A percentile compares a stretch with the other conserved stretches of the same genome.
Conservation (phyloP, 2,888 invertebrate genomes). For the Venustoraphidia nigricollis region DNA sequence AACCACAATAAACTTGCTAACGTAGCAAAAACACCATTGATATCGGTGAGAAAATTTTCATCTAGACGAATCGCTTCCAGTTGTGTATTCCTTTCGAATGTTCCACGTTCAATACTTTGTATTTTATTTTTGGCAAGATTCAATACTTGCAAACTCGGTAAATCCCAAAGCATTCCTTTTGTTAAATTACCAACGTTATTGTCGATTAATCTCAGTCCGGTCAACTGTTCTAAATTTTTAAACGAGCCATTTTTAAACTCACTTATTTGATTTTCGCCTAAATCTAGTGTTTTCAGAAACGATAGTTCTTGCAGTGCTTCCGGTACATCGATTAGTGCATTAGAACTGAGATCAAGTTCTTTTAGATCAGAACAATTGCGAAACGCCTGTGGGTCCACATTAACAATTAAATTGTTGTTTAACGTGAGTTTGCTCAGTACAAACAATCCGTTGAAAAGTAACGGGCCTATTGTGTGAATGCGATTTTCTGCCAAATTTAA, state of each 20-base stretch:
- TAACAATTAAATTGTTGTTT: constrained; percentile 70
- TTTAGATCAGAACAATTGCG: constrained; percentile 78
- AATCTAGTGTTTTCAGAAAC: constrained; percentile 73
- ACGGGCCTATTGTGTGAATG: constrained; percentile 63
- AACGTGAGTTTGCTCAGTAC: constrained; percentile 71
- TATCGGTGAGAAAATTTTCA: constrained; percentile 74
- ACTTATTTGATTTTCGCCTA: constrained; percentile 83
- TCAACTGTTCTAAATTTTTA: constrained; percentile 70
- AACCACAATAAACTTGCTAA: constrained; percentile 73
- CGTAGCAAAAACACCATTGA: constrained; percentile 79
- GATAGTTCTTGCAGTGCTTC: constrained; percentile 67
- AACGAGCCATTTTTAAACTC: constrained; percentile 73
- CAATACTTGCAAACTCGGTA: constrained; percentile 68
- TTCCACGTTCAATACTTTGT: constrained; percentile 66
- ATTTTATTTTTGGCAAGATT: constrained; percentile 84
- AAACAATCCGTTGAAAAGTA: constrained; percentile 69
- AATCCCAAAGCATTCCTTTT: constrained; percentile 73
- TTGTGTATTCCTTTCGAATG: constrained; percentile 65
- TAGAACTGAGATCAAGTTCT: constrained; percentile 78
- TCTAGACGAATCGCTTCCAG: constrained; percentile 78
- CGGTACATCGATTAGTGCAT: constrained; percentile 67
- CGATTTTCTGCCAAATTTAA: constrained; percentile 79
- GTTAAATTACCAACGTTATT: constrained; percentile 78
- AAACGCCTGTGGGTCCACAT: constrained; percentile 65
- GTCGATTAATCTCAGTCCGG: constrained; percentile 74